Evolutionary conservation across 2,888 invertebrate genomes (phyloP).

Genomic region (Metalampra italica): DNA sequence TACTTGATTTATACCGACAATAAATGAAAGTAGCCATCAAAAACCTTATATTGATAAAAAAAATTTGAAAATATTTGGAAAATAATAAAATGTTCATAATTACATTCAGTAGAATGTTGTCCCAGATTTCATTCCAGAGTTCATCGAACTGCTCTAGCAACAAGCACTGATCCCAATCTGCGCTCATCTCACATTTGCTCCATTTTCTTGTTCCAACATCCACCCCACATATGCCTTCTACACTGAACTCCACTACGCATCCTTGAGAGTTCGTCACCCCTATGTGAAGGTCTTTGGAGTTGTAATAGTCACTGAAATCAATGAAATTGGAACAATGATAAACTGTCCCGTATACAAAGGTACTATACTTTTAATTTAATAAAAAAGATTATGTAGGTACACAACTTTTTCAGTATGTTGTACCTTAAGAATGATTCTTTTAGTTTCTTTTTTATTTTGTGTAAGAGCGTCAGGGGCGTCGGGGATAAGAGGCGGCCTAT

Average conservation of each 20-base stretch:
- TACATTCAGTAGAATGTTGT: slow-evolving; percentile 81
- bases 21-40: too few species aligned
- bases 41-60: too few species aligned
- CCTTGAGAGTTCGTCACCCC: slow-evolving; percentile 91
- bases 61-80: too few species aligned
- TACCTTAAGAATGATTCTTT: too few species aligned
- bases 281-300: slow-evolving; percentile 92
- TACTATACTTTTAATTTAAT: too few species aligned
- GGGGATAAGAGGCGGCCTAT: too few species aligned
- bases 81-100: slow-evolving; percentile 1
- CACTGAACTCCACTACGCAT: slow-evolving; percentile 90
- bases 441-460: too few species aligned
- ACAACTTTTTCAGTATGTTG: too few species aligned
- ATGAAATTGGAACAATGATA: not conserved
- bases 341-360: too few species aligned
- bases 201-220: slow-evolving; percentile 82
- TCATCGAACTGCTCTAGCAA: slow-evolving; percentile 83
- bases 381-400: too few species aligned
- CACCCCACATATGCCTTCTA: slow-evolving; percentile 81
- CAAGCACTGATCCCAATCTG: slow-evolving; percentile 83
- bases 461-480: too few species aligned
- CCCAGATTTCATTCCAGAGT: slow-evolving; percentile 89
- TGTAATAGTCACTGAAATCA: slow-evolving; percentile 86
- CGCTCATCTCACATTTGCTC: slow-evolving; percentile 72
- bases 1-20: too few species aligned